phyloP scores from a whole-genome alignment of 1,140 invertebrate genomes.

The Hirudo medicinalis region DNA sequence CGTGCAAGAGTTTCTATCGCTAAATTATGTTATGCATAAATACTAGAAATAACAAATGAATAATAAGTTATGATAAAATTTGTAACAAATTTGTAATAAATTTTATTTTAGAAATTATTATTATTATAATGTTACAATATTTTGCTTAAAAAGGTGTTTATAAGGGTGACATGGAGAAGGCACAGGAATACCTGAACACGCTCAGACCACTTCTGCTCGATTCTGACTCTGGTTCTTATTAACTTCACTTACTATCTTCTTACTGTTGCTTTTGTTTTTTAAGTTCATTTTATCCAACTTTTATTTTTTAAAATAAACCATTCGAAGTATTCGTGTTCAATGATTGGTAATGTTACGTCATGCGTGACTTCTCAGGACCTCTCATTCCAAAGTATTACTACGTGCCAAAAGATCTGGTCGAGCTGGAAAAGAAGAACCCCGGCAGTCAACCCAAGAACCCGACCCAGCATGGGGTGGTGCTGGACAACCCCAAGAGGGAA shows the following conservation, averaged over 20 bases:
- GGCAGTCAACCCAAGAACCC: constrained; percentile 53
- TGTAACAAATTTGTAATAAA: background rate
- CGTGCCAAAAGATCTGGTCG: constrained; percentile 65
- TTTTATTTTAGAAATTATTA: background rate
- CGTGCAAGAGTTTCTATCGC: no score
- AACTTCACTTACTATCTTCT: background rate
- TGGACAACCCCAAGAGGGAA: constrained; percentile 27
- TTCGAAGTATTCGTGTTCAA: background rate
- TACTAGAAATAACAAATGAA: background rate
- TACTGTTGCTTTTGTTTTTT: no score
- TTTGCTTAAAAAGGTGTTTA: constrained; percentile 40
- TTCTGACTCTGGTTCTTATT: background rate
- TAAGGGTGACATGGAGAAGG: constrained; percentile 64
- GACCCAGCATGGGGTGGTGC: constrained; percentile 45
- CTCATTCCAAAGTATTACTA: constrained; percentile 72
- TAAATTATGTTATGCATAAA: no score
- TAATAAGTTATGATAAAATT: background rate
- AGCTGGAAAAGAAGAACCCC: constrained; percentile 58
- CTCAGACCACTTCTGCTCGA: constrained; percentile 44
- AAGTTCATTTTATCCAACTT: no score
- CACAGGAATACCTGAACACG: constrained; percentile 75
- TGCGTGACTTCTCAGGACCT: constrained; percentile 50
- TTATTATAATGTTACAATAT: background rate
- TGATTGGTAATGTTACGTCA: background rate
- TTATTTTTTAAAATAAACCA: no score